These are phyloP conservation scores for Paradisaea rubra DNA, from an alignment of 2,113 vertebrate species.

Conservation along the genomic window DNA sequence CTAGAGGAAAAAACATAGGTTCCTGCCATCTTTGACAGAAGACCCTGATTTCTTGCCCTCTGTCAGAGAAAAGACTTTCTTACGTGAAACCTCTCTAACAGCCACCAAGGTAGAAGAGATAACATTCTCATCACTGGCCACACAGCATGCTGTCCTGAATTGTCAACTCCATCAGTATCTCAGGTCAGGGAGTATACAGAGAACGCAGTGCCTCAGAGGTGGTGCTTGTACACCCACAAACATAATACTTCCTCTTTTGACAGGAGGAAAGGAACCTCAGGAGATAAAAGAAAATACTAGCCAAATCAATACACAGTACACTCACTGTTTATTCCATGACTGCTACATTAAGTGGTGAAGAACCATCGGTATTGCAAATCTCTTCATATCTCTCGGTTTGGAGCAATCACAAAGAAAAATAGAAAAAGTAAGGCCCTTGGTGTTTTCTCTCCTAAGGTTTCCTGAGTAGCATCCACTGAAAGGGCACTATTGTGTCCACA, in stretches of 20 bases:
- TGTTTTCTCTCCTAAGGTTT: neutral
- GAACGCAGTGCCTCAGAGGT: neutral
- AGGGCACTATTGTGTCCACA: neutral
- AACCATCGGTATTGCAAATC: neutral
- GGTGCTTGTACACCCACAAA: neutral
- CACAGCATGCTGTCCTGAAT: neutral
- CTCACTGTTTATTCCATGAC: neutral
- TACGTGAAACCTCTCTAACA: accelerated
- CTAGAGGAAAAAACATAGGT: neutral
- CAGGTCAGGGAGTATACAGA: neutral
- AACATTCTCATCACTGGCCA: neutral
- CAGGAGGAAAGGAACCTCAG: neutral
- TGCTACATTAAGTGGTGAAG: neutral
- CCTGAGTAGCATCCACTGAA: neutral
- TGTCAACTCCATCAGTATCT: neutral
- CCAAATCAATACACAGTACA: neutral
- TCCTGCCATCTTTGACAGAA: neutral
- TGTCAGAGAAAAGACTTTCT: neutral
- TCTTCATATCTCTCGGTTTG: neutral
- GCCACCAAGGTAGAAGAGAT: neutral
- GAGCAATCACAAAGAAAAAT: neutral
- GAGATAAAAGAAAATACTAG: neutral
- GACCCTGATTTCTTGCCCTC: neutral
- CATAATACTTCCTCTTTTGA: neutral
- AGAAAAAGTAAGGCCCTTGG: neutral